phyloP scores from a whole-genome alignment of 30 jellyfish, hydroid and myxozoan genomes.

The Hydractinia echinata region DNA sequence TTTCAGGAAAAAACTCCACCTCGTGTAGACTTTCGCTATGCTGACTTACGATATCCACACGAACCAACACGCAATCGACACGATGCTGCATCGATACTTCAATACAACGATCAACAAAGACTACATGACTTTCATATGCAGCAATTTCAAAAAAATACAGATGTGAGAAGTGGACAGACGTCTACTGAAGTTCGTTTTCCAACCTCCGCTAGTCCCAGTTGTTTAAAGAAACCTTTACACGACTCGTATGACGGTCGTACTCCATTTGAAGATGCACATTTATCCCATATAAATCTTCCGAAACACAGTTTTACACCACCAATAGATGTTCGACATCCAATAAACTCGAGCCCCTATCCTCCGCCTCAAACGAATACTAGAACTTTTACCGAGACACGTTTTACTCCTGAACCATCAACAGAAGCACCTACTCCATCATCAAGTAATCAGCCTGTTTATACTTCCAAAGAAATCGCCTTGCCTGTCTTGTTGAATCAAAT shows the following conservation, averaged over 20 bases:
- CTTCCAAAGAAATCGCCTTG: too few species aligned
- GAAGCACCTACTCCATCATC: too few species aligned
- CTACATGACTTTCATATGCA: neutral
- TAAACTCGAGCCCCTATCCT: too few species aligned
- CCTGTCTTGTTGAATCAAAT: too few species aligned
- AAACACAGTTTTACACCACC: too few species aligned
- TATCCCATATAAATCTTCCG: too few species aligned
- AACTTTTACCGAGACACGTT: too few species aligned
- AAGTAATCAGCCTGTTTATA: too few species aligned
- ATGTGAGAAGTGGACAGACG: neutral
- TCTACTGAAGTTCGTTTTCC: neutral
- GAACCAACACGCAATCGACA: neutral
- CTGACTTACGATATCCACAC: neutral
- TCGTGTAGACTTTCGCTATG: conserved; percentile 10
- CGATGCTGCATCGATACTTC: neutral
- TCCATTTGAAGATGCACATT: neutral
- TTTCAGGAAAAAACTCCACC: conserved; percentile 5
- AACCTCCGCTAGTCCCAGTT: neutral
- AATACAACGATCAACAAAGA: conserved; percentile 1
- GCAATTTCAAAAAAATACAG: neutral
- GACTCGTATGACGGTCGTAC: neutral
- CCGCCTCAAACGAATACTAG: too few species aligned
- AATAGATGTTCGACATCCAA: too few species aligned
- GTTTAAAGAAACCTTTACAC: conserved; percentile 1
- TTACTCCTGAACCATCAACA: too few species aligned